phyloP scores from a whole-genome alignment of 2,888 invertebrate genomes.

The Drosophila neutralis region DNA sequence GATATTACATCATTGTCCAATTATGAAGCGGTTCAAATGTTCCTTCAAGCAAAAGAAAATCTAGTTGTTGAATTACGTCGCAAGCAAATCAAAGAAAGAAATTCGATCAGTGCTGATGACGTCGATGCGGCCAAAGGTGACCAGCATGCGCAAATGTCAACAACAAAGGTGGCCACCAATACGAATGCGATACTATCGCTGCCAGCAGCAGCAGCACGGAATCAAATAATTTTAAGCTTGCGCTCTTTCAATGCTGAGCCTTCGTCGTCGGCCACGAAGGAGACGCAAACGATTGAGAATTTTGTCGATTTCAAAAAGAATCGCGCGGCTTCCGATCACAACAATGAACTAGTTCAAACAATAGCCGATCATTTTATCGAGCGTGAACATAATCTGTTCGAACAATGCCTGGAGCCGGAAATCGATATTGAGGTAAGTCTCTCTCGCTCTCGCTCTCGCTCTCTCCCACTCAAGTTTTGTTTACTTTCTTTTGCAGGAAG shows the following conservation, averaged over 20 bases:
- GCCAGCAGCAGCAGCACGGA: constrained; percentile 7
- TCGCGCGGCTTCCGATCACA: constrained; percentile 23
- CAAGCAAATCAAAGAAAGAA: constrained; percentile 73
- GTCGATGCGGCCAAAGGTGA: neutral
- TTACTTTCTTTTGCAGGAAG: constrained; percentile 86
- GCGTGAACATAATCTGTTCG: constrained; percentile 85
- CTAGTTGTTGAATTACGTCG: constrained; percentile 87
- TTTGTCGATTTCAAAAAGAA: constrained; percentile 52
- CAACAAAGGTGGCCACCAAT: constrained; percentile 8
- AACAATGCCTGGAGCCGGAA: constrained; percentile 86
- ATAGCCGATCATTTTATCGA: constrained; percentile 81
- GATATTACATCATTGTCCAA: constrained; percentile 87
- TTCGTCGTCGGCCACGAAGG: constrained; percentile 61
- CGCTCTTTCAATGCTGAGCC: constrained; percentile 26
- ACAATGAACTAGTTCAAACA: constrained; percentile 44
- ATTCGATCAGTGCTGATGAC: constrained; percentile 27
- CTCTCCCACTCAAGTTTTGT: neutral
- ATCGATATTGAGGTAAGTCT: constrained; percentile 86
- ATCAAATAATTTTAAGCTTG: constrained; percentile 55
- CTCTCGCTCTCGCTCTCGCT: neutral
- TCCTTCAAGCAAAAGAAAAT: constrained; percentile 87
- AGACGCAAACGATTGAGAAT: constrained; percentile 86
- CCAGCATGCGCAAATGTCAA: constrained; percentile 10
- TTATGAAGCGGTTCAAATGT: constrained; percentile 87
- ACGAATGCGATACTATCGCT: constrained; percentile 3